Base-by-base conservation (phyloP, 1,140 invertebrate species). In the Agraylea sexmaculata region DNA sequence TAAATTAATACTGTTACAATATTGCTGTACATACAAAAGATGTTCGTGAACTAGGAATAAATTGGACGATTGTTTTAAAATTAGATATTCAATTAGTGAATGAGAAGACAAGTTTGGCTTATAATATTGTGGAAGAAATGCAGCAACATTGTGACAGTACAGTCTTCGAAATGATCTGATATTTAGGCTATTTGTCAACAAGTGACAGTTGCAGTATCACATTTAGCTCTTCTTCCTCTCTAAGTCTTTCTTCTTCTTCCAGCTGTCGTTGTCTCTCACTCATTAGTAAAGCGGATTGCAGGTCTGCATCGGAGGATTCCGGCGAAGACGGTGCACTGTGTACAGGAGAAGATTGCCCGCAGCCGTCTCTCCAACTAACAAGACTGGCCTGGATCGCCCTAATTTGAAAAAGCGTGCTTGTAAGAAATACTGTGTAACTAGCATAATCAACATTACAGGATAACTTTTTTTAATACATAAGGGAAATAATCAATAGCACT, bases 161-260 rank as follows among this genome's bases (percentile, higher is more conserved):
- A 55, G 52, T 55, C 45, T 43, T 25, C 45, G 40, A 15, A 12
- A 12, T 15, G 13, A 8, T 7, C 36, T n/a, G n/a, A n/a, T n/a
- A n/a, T n/a, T n/a, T n/a, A n/a, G 30, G 44, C 45, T 55, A 65
- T 40, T 65, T 57, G 27, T 64, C 61, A 5, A 59, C 30, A 12
- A 66, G 46, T n/a, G 63, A 64, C n/a, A 62, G 51, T 17, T 56
- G 49, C 16, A 50, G 25, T n/a, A 47, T 44, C 34, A 39, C 45
- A n/a, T 44, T 45, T 33, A 50, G 41, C 21, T 46, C 37, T 1
- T 34, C 53, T 50, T 63, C 58, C 42, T 66, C 61, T 12, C 50
- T 54, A 7, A 42, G 46, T 11, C 53, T 34, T 41, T 48, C 45
- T 16, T 38, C 41, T 17, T 57, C 51, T 1, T 50, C 39, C n/a